These are phyloP conservation scores for Archegozetes longisetosus DNA, from an alignment of 1,140 invertebrate genomes.

Conservation along the genomic window DNA sequence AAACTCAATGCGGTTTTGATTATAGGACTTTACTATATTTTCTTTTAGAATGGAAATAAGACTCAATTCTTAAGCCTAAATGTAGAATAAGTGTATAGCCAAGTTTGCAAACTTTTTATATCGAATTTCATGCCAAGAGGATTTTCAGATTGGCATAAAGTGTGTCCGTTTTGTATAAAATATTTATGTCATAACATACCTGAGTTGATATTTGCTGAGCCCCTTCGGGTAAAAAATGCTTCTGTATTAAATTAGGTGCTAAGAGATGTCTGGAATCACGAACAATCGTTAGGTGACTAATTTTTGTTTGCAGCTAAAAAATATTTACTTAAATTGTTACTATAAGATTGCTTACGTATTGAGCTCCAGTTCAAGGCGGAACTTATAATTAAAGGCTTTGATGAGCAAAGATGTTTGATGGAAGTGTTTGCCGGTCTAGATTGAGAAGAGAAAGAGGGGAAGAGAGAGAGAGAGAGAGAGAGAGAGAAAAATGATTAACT, in stretches of 20 bases:
- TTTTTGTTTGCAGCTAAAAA: neutral
- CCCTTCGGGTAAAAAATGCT: constrained; percentile 52
- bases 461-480: constrained; percentile 11
- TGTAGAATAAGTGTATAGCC: no score
- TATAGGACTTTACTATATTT: no score
- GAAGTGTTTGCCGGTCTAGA: constrained; percentile 74
- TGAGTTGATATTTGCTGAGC: constrained; percentile 46
- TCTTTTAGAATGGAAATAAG: no score
- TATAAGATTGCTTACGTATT: constrained; percentile 90
- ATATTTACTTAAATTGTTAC: no score
- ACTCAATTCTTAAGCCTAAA: no score
- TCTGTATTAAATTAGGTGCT: constrained; percentile 59
- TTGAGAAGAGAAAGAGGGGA: neutral
- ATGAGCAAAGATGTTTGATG: constrained; percentile 82
- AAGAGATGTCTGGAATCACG: constrained; percentile 19
- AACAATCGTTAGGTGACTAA: neutral
- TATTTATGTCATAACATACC: constrained; percentile 25
- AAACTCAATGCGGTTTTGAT: no score
- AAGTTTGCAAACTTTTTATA: no score
- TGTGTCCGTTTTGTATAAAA: no score
- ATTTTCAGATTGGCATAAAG: no score
- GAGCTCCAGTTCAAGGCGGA: constrained; percentile 82
- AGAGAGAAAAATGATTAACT: constrained; percentile 26
- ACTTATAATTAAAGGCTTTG: constrained; percentile 89
- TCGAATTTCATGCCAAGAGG: no score